Evolutionary conservation across 2,797 vertebrate species (phyloP).

Genomic region (Diplodus puntazzo): DNA sequence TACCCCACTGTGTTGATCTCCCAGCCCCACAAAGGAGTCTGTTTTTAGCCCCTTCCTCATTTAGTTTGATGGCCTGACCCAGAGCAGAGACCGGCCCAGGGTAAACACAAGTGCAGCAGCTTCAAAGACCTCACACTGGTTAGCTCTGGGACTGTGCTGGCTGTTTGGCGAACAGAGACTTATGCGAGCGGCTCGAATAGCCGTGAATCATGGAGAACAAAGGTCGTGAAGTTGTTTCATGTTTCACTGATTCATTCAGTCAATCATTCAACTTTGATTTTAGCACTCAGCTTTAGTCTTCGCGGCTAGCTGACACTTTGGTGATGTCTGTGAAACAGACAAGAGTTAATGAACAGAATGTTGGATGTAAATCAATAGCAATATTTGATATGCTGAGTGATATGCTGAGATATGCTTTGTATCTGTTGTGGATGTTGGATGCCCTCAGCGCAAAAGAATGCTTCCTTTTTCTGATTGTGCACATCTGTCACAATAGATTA

Average conservation of each 20-base stretch:
- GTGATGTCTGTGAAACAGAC: not conserved
- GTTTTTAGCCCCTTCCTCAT: constrained; percentile 72
- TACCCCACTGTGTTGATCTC: constrained; percentile 67
- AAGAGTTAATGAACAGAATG: not conserved
- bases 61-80: constrained; percentile 64
- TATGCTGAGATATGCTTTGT: constrained; percentile 12
- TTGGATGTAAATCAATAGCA: constrained; percentile 43
- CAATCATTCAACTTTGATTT: constrained; percentile 3
- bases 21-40: constrained; percentile 58
- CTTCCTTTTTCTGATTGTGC: constrained; percentile 73
- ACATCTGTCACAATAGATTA: constrained; percentile 82
- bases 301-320: not conserved
- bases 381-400: constrained; percentile 43
- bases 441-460: constrained; percentile 73
- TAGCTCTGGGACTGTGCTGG: constrained; percentile 29
- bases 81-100: constrained; percentile 54
- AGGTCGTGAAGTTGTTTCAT: constrained; percentile 33
- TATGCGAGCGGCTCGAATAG: constrained; percentile 22
- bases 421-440: constrained; percentile 42
- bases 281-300: not conserved
- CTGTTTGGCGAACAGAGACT: constrained; percentile 50
- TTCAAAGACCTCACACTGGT: constrained; percentile 76
- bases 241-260: not conserved
- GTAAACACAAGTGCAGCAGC: constrained; percentile 70
- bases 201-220: constrained; percentile 47